Evolutionary conservation across 2,888 invertebrate genomes (phyloP), one percentile per base, ranked within the genome.

Genomic region (Pomacea canaliculata): DNA sequence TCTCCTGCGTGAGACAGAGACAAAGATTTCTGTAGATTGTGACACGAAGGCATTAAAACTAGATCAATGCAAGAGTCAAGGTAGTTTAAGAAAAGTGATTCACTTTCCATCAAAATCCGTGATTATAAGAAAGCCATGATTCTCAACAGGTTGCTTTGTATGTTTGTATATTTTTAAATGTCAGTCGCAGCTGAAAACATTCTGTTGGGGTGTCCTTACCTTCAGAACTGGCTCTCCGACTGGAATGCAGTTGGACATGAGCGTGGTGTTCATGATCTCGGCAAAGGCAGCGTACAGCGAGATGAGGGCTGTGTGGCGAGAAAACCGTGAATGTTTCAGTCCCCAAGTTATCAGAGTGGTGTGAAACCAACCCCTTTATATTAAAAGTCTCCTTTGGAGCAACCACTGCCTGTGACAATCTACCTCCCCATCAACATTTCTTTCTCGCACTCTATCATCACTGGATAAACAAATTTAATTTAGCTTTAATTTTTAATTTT

Each of bases 241-340:
- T 12, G 85, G 85, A 27, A 85, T 70, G 18, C 83, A 76, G 48
- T 78, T 69, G 18, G 76, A 76, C 72, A 75, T 77, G 13, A 84
- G 66, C 2, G 78, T 73, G 7, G 80, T 80, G 71, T 84, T 85
- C 56, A 82, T 74, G n/a, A 81, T 78, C 46, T 81, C 83, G 27
- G 83, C 83, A 56, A 79, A 76, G 0, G 82, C 79, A 9, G 79
- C 85, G 68, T 85, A 84, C 56, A 85, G 51, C 27, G 79, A 78
- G 18, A 83, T 72, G 13, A 79, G 9, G 65, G 79, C 84, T 83
- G 70, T 19, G 23, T 4, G 60, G 19, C 8, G 8, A 68, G 49
- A 19, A 49, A 63, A 19, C 51, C 37, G 5, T 1, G 5, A 37
- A 37, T 37, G 37, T 37, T 37, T 37, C 0, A 23, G 23, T 23